phyloP scores from a whole-genome alignment of 64 coral and sea anemone species.

The Pocillopora damicornis region DNA sequence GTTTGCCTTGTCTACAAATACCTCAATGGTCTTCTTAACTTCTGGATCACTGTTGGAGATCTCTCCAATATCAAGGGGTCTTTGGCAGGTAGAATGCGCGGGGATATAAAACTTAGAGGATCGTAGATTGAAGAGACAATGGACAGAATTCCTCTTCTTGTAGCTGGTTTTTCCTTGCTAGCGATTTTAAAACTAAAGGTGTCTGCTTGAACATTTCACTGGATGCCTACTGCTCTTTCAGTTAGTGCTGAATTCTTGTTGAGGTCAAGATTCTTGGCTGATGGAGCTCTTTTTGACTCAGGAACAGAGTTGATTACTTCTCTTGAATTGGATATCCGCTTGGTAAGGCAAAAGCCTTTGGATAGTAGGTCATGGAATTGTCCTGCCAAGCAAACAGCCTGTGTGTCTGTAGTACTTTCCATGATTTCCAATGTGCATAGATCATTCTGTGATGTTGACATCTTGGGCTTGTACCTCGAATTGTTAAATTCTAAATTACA shows the following conservation, averaged over 20 bases:
- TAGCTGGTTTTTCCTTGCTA: background rate
- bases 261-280: background rate
- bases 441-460: background rate
- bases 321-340: constrained; percentile 9
- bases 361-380: background rate
- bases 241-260: background rate
- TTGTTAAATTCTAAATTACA: constrained; percentile 28
- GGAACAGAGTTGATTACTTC: background rate
- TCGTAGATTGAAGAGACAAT: background rate
- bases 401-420: background rate
- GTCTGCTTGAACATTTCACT: background rate
- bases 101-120: background rate
- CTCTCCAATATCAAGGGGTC: constrained; percentile 25
- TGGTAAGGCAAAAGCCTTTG: constrained; percentile 1
- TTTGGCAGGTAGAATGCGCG: background rate
- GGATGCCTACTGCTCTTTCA: background rate
- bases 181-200: background rate
- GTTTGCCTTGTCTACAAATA: constrained; percentile 9
- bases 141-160: background rate
- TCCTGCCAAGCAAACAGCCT: background rate
- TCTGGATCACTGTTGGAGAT: constrained; percentile 33
- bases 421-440: background rate
- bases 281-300: background rate
- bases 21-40: constrained; percentile 23
- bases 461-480: background rate